A percentile compares a stretch with the other conserved stretches of the same genome.
Evolutionary conservation across 1,140 invertebrate species (phyloP).

Genomic region (Drosophila subobscura): DNA sequence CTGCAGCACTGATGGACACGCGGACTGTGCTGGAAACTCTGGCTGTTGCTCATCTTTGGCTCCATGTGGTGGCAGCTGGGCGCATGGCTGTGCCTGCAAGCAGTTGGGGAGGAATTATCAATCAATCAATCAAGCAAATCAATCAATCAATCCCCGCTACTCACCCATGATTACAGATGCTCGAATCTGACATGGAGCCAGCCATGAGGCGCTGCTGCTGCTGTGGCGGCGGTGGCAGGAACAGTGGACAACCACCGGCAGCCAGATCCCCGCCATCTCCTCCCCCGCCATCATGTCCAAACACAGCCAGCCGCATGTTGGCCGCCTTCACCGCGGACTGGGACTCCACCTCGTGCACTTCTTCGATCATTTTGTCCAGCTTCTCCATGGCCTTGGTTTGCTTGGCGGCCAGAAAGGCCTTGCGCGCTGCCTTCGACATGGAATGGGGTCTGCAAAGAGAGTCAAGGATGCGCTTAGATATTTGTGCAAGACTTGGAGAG

Average conservation of each 20-base stretch:
- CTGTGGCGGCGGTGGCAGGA: constrained; percentile 69
- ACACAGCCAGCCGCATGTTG: constrained; percentile 53
- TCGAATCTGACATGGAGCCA: constrained; percentile 77
- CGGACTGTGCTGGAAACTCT: constrained; percentile 77
- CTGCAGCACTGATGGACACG: constrained; percentile 79
- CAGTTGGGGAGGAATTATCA: neutral
- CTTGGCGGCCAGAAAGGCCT: constrained; percentile 78
- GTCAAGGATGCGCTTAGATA: no score
- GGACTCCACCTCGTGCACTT: constrained; percentile 77
- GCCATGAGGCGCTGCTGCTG: constrained; percentile 49
- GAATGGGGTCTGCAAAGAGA: constrained; percentile 54
- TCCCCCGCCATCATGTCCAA: constrained; percentile 56
- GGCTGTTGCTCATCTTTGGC: constrained; percentile 73
- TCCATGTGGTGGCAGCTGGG: constrained; percentile 70
- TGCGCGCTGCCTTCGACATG: constrained; percentile 79
- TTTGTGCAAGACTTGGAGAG: neutral
- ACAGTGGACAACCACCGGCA: constrained; percentile 72
- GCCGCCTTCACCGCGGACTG: constrained; percentile 59
- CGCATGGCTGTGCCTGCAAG: constrained; percentile 60
- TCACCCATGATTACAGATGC: constrained; percentile 80
- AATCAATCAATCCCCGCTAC: constrained; percentile 1
- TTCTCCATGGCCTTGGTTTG: constrained; percentile 83
- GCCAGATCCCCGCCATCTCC: constrained; percentile 29
- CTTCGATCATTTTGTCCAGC: constrained; percentile 83
- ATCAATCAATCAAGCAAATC: neutral